Evolutionary conservation across 2,113 vertebrate genomes (phyloP).

Genomic region (Chinchilla lanigera): DNA sequence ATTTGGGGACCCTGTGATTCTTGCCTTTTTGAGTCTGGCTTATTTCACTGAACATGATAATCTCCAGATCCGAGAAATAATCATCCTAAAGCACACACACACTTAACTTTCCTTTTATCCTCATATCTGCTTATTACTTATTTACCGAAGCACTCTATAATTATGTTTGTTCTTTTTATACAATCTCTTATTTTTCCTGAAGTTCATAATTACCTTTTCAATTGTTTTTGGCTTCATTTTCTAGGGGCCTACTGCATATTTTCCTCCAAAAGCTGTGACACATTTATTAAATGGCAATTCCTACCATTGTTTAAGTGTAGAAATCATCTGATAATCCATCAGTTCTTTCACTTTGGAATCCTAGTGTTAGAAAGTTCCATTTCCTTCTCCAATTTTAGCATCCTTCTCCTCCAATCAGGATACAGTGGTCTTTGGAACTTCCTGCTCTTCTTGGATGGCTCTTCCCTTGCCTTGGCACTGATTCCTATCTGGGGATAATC

Average conservation of each 20-base stretch:
- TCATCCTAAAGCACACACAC: not conserved
- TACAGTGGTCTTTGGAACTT: not conserved
- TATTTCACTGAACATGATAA: not conserved
- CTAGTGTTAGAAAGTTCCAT: not conserved
- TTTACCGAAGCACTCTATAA: not conserved
- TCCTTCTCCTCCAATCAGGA: not conserved
- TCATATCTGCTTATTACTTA: constrained; percentile 1
- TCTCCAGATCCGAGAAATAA: not conserved
- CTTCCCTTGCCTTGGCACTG: too few species aligned
- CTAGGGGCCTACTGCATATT: not conserved
- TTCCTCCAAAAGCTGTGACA: not conserved
- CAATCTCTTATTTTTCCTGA: not conserved
- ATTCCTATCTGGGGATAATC: not conserved
- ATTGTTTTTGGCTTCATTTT: not conserved
- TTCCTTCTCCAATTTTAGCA: not conserved
- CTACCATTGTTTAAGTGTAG: not conserved
- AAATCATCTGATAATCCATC: not conserved
- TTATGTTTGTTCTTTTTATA: not conserved
- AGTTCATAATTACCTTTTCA: not conserved
- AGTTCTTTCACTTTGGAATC: not conserved
- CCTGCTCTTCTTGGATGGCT: not conserved
- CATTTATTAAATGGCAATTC: not conserved
- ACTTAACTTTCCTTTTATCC: not conserved
- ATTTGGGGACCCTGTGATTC: not conserved
- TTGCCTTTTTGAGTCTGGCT: not conserved